Evolutionary conservation across 2,113 vertebrate species (phyloP), one percentile per base, ranked within the genome.

Genomic region (Cyprichromis sp.): DNA sequence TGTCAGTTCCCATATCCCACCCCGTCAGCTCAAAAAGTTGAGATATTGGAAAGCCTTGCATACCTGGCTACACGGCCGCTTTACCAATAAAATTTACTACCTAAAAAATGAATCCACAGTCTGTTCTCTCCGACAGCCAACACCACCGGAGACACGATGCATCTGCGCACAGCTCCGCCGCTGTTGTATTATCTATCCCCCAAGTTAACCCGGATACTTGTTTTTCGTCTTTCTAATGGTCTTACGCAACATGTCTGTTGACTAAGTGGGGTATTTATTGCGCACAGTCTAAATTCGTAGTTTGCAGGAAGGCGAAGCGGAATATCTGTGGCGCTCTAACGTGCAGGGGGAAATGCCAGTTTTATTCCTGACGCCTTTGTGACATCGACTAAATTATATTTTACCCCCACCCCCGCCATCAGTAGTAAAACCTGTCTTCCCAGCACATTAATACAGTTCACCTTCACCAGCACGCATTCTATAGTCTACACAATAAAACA

Each of bases 21-120:
- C 87, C 42, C 76, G 61, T 78, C 90, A 63, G 63, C 73, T 85
- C 21, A 57, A 83, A 87, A 90, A 93, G 76, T 55, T 90, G 12
- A 81, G 89, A 86, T 93, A 88, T 85, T 85, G 47, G 86, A 31
- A 66, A 57, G 55, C 17, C 55, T 66, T 26, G 11, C 34, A 68
- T 12, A 9, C 29, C 36, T 40, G 55, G 14, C 45, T 52, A 2
- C 76, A 50, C 83, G 0, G 16, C 16, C 76, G 71, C 82, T 82
- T 79, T n/a, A 36, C 55, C 16, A 54, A 82, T 66, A 29, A 13
- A 80, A 84, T 57, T 13, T 55, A 29, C 63, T 29, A 47, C 31
- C 26, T 86, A 68, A 63, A 38, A 80, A 50, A 81, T 26, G 7
- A 84, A 80, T 52, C 83, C 52, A 83, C 47, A 36, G 81, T 73